A percentile compares a stretch with the other conserved stretches of the same genome.
Conservation (phyloP, 2,888 invertebrate genomes). For the Stegophylla sp. region DNA sequence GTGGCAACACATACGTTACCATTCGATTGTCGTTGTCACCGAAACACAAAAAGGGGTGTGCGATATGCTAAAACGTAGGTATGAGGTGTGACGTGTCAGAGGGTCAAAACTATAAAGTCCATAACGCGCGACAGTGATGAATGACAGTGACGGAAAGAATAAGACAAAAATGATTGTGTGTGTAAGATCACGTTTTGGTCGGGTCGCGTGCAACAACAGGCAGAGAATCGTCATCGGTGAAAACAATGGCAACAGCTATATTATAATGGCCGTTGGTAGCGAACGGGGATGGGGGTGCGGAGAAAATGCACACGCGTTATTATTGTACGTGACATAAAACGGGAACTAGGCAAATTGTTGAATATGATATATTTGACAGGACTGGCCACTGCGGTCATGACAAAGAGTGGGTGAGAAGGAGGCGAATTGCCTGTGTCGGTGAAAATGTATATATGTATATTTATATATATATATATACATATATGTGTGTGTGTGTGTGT, state of each 20-base stretch:
- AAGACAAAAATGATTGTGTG: too few species aligned
- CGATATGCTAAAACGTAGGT: too few species aligned
- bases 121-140: too few species aligned
- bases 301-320: not conserved
- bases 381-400: not conserved
- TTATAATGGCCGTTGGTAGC: not conserved
- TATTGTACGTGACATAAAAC: not conserved
- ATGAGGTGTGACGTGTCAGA: too few species aligned
- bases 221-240: not conserved
- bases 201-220: not conserved
- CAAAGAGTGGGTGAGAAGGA: not conserved
- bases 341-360: not conserved
- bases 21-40: too few species aligned
- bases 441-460: too few species aligned
- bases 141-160: too few species aligned
- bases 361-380: conserved; percentile 51
- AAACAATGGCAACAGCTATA: not conserved
- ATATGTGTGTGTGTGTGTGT: not conserved
- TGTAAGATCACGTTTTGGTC: not conserved
- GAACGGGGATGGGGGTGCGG: not conserved
- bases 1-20: too few species aligned
- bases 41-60: too few species aligned
- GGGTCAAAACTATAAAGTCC: too few species aligned
- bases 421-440: not conserved
- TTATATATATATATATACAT: too few species aligned